Conservation (phyloP, 2,113 vertebrate genomes). For the Leptocoma aspasia region DNA sequence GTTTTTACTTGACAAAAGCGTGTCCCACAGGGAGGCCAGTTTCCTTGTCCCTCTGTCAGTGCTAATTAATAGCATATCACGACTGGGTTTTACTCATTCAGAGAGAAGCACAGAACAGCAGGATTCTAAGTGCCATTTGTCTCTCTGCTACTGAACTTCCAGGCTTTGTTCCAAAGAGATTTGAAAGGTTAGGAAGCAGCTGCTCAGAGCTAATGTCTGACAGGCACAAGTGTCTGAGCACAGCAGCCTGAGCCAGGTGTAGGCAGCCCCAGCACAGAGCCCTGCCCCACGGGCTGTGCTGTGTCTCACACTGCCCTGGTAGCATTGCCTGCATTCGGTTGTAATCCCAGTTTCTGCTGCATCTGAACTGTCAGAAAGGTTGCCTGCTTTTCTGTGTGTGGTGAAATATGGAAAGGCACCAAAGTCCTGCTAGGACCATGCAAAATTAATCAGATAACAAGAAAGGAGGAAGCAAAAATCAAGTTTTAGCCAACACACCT, state of each 20-base stretch:
- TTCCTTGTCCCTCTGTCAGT: neutral
- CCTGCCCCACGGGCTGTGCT: neutral
- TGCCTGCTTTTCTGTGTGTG: neutral
- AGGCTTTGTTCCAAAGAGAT: neutral
- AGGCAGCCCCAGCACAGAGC: neutral
- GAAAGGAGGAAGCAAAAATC: neutral
- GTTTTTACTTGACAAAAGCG: neutral
- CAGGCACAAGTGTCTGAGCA: neutral
- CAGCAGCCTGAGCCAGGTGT: neutral
- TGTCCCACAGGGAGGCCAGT: accelerated
- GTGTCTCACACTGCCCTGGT: neutral
- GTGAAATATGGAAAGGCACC: neutral
- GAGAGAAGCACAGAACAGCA: neutral
- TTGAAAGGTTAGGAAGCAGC: neutral
- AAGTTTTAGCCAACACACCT: neutral
- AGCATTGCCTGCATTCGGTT: neutral
- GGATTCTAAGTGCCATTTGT: neutral
- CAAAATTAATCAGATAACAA: neutral
- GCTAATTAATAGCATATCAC: neutral
- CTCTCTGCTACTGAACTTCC: neutral
- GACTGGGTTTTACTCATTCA: neutral
- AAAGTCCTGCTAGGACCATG: neutral
- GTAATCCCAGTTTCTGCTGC: neutral
- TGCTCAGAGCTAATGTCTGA: neutral
- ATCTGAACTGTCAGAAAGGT: neutral